phyloP scores from a whole-genome alignment of 2,113 vertebrate genomes.

The Misgurnus mizolepis region DNA sequence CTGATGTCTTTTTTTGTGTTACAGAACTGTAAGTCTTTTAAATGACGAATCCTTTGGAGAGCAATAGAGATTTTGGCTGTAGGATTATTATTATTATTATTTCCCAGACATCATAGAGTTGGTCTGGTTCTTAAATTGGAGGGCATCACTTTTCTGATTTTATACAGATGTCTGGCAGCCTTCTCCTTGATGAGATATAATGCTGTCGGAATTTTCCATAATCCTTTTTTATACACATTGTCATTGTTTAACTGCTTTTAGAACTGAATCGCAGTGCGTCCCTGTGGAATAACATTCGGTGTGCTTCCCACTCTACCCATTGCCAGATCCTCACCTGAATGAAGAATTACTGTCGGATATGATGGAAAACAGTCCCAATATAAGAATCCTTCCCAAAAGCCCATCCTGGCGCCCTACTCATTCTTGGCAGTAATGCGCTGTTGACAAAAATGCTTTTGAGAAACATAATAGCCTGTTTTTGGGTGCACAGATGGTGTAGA shows the following conservation, averaged over 20 bases:
- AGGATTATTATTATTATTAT: background rate
- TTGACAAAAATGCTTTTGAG: background rate
- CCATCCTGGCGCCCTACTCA: background rate
- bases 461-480: background rate
- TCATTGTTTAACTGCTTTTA: constrained; percentile 12
- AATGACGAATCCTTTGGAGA: background rate
- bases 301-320: background rate
- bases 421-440: constrained; percentile 1
- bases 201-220: background rate
- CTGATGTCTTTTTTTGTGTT: background rate
- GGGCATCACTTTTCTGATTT: constrained; percentile 12
- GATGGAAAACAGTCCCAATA: constrained; percentile 15
- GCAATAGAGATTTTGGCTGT: constrained; percentile 1
- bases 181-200: background rate
- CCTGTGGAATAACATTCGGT: constrained; percentile 1
- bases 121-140: background rate
- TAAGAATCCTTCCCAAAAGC: constrained; percentile 13
- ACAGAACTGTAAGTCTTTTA: background rate
- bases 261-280: background rate
- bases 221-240: background rate
- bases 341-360: background rate
- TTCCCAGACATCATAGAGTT: background rate
- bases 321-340: constrained; percentile 30
- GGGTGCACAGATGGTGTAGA: background rate
- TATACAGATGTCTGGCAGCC: constrained; percentile 30